Evolutionary conservation across 2,113 vertebrate species (phyloP).

Genomic region (Hydrolagus affinis): DNA sequence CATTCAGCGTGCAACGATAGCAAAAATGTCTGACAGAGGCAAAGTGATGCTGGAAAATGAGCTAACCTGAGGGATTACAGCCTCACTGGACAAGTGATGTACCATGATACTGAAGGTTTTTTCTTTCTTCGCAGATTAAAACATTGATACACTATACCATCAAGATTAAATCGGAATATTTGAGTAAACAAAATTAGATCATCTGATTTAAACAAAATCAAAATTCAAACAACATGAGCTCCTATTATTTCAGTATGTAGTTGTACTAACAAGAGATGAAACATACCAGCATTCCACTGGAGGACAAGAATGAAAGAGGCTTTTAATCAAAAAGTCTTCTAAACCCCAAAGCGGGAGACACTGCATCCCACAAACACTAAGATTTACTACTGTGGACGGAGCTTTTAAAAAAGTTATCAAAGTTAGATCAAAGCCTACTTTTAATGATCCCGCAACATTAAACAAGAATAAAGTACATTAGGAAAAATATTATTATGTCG

Average conservation of each 20-base stretch:
- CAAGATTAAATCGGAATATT: background rate
- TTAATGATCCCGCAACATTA: slow-evolving; percentile 13
- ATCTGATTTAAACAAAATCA: background rate
- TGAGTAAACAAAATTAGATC: background rate
- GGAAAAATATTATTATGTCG: slow-evolving; percentile 24
- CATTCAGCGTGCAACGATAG: no score
- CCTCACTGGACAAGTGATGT: background rate
- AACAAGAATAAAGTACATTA: slow-evolving; percentile 15
- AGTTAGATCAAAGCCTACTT: background rate
- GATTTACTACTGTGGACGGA: slow-evolving; percentile 26
- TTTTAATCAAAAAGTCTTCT: slow-evolving; percentile 24
- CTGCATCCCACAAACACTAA: background rate
- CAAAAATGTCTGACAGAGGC: background rate
- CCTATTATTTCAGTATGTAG: background rate
- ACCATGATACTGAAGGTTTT: background rate
- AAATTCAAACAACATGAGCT: background rate
- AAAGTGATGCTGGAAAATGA: background rate
- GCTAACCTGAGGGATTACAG: background rate
- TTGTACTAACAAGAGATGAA: background rate
- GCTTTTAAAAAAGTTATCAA: slow-evolving; percentile 12
- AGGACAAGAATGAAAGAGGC: background rate
- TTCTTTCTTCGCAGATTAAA: background rate
- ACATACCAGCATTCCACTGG: background rate
- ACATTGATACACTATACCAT: background rate
- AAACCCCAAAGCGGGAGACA: background rate